Conservation (phyloP, 2,113 vertebrate genomes). For the Guaruba guarouba region DNA sequence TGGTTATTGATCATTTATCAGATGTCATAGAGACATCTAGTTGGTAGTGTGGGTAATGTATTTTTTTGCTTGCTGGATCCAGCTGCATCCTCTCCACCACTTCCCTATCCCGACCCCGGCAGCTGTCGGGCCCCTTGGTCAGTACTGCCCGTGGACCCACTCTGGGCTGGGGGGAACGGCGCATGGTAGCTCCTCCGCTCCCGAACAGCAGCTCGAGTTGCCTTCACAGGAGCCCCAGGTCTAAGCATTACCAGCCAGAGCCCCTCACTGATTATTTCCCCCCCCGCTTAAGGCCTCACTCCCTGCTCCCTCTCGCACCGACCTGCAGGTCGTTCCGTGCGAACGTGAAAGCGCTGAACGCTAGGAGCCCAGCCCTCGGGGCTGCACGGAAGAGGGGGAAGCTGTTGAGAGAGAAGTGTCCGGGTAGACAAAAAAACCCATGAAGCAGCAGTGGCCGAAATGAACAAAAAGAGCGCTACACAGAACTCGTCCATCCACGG, state of each 20-base stretch:
- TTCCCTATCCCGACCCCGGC: fast-evolving
- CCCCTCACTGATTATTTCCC: fast-evolving
- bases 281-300: fast-evolving
- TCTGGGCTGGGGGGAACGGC: too few species aligned
- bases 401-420: fast-evolving
- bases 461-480: background rate
- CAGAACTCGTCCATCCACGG: too few species aligned
- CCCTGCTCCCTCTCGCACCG: background rate
- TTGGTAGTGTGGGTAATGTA: fast-evolving
- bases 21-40: too few species aligned
- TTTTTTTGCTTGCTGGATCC: fast-evolving
- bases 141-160: fast-evolving
- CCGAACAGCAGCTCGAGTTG: fast-evolving
- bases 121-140: too few species aligned
- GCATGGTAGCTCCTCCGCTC: fast-evolving
- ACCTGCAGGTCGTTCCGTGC: background rate
- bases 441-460: fast-evolving
- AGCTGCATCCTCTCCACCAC: fast-evolving
- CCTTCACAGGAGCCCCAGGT: fast-evolving
- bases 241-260: fast-evolving
- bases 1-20: fast-evolving
- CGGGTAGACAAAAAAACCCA: fast-evolving
- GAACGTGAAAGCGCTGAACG: fast-evolving
- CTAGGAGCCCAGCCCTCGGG: fast-evolving
- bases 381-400: fast-evolving